Evolutionary conservation across 2,113 vertebrate genomes (phyloP).

Genomic region (Vidua macroura): DNA sequence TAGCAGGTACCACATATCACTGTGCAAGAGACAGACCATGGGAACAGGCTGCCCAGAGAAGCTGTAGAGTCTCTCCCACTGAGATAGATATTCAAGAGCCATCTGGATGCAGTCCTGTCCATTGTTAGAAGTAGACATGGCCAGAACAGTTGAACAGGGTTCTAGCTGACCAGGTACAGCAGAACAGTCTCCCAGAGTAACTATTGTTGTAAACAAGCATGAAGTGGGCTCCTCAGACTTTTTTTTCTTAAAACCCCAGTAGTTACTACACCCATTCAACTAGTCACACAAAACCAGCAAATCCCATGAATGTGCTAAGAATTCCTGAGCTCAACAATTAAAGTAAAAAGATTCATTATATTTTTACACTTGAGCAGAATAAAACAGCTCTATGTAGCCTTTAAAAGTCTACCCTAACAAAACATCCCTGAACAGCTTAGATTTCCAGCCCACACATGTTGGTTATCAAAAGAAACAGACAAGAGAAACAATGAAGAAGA

Average conservation of each 20-base stretch:
- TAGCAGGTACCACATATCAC: not conserved
- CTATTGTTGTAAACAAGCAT: not conserved
- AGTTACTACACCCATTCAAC: not conserved
- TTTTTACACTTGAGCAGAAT: not conserved
- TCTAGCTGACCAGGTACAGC: not conserved
- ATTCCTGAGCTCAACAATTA: not conserved
- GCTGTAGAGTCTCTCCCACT: not conserved
- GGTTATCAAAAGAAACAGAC: conserved; percentile 35
- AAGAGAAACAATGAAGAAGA: not conserved
- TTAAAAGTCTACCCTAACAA: conserved; percentile 20
- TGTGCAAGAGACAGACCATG: not conserved
- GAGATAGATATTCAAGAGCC: not conserved
- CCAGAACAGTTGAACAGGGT: not conserved
- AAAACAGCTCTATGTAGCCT: not conserved
- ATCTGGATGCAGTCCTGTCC: not conserved
- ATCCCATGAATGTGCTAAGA: not conserved
- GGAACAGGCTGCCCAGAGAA: not conserved
- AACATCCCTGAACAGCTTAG: conserved; percentile 21
- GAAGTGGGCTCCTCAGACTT: not conserved
- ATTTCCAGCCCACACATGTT: conserved; percentile 53
- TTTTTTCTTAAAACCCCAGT: not conserved
- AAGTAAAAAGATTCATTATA: conserved; percentile 18
- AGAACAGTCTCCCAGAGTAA: not conserved
- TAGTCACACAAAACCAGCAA: not conserved
- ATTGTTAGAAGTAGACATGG: not conserved